Conservation (phyloP, 2,888 invertebrate species). For the Anoncus sp. region DNA sequence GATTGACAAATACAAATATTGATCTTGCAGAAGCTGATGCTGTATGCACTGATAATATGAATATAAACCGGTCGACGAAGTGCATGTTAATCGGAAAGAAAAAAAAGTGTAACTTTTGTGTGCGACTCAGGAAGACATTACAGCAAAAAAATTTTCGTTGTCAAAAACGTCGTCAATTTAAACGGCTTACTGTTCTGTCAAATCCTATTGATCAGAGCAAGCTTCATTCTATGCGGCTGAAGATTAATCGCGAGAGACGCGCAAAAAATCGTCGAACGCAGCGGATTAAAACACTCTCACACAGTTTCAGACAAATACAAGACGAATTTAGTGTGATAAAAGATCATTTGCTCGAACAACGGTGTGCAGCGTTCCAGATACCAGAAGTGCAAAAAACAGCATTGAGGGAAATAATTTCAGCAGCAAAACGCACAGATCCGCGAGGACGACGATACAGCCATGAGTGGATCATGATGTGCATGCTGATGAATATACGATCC, state of each 20-base stretch:
- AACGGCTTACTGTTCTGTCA: conserved; percentile 9
- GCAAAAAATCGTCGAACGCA: conserved; percentile 7
- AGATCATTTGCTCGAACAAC: conserved; percentile 1
- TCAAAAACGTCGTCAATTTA: conserved; percentile 1
- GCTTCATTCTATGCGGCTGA: not conserved
- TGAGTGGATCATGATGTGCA: conserved; percentile 5
- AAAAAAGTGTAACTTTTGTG: conserved; percentile 7
- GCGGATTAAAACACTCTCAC: not conserved
- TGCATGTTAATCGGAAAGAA: conserved; percentile 8
- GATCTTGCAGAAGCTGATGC: conserved; percentile 1
- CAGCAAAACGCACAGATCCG: conserved; percentile 5
- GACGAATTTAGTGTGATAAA: not conserved
- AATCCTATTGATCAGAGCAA: conserved; percentile 8
- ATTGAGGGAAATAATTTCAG: conserved; percentile 3
- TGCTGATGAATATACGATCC: conserved; percentile 7
- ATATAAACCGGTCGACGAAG: conserved; percentile 6
- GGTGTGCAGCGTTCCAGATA: not conserved
- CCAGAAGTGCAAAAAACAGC: conserved; percentile 9
- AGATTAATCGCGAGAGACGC: conserved; percentile 7
- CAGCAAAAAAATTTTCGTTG: conserved; percentile 5
- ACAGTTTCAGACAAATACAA: not conserved
- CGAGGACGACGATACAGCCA: conserved; percentile 7
- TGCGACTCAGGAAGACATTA: not conserved
- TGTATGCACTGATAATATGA: conserved; percentile 7
- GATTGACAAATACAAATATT: conserved; percentile 7